Conservation (phyloP, 2,888 invertebrate genomes). For the Oligia fasciuncula region DNA sequence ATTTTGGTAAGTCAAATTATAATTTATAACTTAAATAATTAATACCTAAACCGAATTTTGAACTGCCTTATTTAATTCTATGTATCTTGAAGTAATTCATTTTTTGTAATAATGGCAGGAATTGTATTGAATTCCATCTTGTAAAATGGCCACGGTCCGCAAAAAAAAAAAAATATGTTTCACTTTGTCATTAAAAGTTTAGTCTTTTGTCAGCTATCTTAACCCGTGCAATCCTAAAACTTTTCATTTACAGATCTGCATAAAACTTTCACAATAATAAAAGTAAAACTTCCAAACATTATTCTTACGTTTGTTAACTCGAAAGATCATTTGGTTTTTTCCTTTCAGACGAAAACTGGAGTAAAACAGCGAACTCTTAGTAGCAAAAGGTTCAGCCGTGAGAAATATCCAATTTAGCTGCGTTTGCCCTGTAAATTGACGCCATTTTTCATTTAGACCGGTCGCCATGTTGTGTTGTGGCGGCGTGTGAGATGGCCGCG, state of each 20-base stretch:
- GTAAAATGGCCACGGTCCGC: too few species aligned
- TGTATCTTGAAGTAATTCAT: neutral
- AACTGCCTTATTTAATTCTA: neutral
- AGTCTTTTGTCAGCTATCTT: conserved; percentile 2
- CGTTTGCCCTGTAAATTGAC: conserved; percentile 87
- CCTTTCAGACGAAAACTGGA: conserved; percentile 57
- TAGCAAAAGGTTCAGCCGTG: conserved; percentile 78
- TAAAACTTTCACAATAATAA: conserved; percentile 44
- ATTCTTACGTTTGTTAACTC: conserved; percentile 48
- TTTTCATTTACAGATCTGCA: conserved; percentile 27
- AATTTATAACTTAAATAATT: neutral
- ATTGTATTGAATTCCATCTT: neutral
- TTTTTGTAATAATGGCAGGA: neutral
- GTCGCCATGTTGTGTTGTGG: conserved; percentile 80
- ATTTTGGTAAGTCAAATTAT: neutral
- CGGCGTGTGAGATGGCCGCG: conserved; percentile 55
- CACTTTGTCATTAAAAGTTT: neutral
- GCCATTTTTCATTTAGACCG: conserved; percentile 86
- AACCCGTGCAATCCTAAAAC: conserved; percentile 5
- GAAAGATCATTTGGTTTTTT: conserved; percentile 60
- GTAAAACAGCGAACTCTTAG: conserved; percentile 75
- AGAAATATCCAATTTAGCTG: conserved; percentile 89
- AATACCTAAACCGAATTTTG: too few species aligned
- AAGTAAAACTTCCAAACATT: conserved; percentile 35
- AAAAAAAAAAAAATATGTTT: neutral